Evolutionary conservation across 1,140 invertebrate genomes (phyloP).

Genomic region (Branchinecta lindahli): DNA sequence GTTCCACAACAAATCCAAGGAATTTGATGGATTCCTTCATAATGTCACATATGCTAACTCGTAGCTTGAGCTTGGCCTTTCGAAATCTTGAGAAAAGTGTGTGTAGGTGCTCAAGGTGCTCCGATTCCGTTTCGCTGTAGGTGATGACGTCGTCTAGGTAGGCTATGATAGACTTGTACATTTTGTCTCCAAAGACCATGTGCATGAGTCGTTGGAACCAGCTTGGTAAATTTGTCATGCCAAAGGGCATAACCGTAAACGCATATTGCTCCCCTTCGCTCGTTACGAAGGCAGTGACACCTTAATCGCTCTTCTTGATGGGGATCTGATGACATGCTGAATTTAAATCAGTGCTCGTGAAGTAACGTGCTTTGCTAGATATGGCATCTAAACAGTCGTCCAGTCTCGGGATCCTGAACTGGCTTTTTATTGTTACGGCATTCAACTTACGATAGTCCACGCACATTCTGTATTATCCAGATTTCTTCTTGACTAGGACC

Average conservation of each 20-base stretch:
- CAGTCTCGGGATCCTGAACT: slow-evolving; percentile 31
- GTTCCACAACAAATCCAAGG: not conserved
- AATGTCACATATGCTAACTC: not conserved
- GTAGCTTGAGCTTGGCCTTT: not conserved
- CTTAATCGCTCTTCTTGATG: slow-evolving; percentile 22
- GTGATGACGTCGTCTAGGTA: slow-evolving; percentile 12
- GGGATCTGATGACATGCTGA: slow-evolving; percentile 31
- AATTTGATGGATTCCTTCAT: not conserved
- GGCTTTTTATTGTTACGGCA: slow-evolving; percentile 27
- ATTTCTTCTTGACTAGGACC: slow-evolving; percentile 38
- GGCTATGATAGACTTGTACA: slow-evolving; percentile 12
- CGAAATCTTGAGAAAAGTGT: not conserved
- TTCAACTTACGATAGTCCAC: slow-evolving; percentile 36
- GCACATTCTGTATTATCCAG: slow-evolving; percentile 33
- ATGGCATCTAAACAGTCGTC: slow-evolving; percentile 28
- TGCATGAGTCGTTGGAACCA: slow-evolving; percentile 27
- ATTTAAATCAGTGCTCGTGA: slow-evolving; percentile 26
- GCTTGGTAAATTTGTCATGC: slow-evolving; percentile 29
- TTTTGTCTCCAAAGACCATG: slow-evolving; percentile 22
- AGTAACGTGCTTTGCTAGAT: slow-evolving; percentile 21
- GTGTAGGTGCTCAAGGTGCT: not conserved
- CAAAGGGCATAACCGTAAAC: slow-evolving; percentile 30
- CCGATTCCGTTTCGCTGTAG: not conserved
- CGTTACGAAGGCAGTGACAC: slow-evolving; percentile 22
- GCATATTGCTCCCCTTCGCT: slow-evolving; percentile 18